Evolutionary conservation across 2,113 vertebrate species (phyloP), one percentile per base, ranked within the genome.

Genomic region (Talpa occidentalis): DNA sequence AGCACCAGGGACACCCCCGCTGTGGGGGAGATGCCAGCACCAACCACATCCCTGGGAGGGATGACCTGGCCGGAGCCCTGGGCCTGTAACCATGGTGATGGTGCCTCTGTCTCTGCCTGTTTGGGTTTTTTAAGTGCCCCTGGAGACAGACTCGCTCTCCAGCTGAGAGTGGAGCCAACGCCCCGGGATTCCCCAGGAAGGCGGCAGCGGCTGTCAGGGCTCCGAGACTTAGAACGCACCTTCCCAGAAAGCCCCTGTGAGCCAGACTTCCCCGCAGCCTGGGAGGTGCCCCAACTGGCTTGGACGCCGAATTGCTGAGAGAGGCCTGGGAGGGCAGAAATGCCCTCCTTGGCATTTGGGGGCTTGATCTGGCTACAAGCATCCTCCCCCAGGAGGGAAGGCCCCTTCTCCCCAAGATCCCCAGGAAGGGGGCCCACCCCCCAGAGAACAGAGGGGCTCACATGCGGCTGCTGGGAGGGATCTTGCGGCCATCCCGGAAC

Each of bases 381-480:
- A 1, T 22, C 77, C 12, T 11, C 42, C 86, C 60, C 12, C 17
- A 67, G 54, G 2, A 10, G 72, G 54, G 2, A 10, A 0, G 79
- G 67, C 59, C 1, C 37, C 35, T 59, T 28, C 4, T 42, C 92
- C 69, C 72, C n/a, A n/a, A n/a, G n/a, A n/a, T n/a, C n/a, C n/a
- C n/a, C n/a, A n/a, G n/a, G n/a, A n/a, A n/a, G n/a, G n/a, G n/a
- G n/a, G n/a, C n/a, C n/a, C 74, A 66, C 83, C 5, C 24, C 60
- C 12, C 3, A 9, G 14, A 28, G 83, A 4, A 5, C 16, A 2
- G 9, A 24, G 49, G 22, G 10, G 97, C 99, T 99, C 97, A 99
- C 99, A 99, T 99, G 97, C 99, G 99, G 96, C 99, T 99, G 98
- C 99, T 99, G 88, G 99, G 99, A 0, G 99, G 99, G 82, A 99